These are phyloP conservation scores for Conger conger DNA, from an alignment of 2,113 vertebrate genomes.

Conservation along the genomic window DNA sequence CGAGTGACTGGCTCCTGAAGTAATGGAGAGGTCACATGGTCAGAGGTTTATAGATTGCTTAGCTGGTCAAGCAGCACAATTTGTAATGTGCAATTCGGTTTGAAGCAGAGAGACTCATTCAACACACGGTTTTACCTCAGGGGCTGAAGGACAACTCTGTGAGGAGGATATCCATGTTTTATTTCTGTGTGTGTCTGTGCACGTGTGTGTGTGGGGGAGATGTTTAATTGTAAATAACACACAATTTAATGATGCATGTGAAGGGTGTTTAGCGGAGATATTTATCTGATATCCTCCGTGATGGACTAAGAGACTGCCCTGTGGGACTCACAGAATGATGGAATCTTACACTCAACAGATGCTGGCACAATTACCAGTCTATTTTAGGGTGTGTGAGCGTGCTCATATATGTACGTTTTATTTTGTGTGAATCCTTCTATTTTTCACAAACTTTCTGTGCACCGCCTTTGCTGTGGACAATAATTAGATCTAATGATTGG, in stretches of 20 bases:
- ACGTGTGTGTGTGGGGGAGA: neutral
- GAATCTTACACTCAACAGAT: neutral
- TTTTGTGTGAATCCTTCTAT: no score
- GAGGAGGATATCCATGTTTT: neutral
- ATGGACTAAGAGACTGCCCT: neutral
- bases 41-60: neutral
- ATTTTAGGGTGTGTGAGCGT: neutral
- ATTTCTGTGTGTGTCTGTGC: neutral
- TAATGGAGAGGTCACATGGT: neutral
- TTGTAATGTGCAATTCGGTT: neutral
- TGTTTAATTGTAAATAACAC: neutral
- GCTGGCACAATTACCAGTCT: neutral
- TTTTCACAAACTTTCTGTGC: neutral
- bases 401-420: no score
- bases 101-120: neutral
- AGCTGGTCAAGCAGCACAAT: neutral
- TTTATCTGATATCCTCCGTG: neutral
- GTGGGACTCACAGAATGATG: neutral
- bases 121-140: neutral
- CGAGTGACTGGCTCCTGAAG: neutral
- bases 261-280: neutral
- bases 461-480: neutral
- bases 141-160: neutral
- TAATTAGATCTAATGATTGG: neutral
- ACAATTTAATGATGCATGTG: neutral